phyloP scores from a whole-genome alignment of 2,797 vertebrate genomes.

The Zenarchopterus dispar region DNA sequence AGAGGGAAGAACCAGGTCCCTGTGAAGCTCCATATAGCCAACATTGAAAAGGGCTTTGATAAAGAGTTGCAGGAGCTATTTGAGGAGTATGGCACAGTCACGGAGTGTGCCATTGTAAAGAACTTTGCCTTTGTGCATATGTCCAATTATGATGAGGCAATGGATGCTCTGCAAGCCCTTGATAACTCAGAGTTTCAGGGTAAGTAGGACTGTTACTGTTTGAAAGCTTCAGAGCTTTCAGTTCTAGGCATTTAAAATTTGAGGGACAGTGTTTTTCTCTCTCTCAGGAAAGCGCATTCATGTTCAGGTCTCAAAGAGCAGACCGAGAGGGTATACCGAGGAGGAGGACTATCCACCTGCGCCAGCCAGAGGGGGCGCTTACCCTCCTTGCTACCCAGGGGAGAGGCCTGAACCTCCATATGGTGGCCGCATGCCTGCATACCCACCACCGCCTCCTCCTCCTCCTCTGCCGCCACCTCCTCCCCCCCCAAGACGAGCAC shows the following conservation, averaged over 20 bases:
- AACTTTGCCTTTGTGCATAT: conserved; percentile 88
- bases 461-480: conserved; percentile 74
- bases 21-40: conserved; percentile 84
- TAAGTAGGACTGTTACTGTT: conserved; percentile 30
- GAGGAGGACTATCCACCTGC: conserved; percentile 84
- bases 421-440: conserved; percentile 73
- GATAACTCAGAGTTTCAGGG: conserved; percentile 84
- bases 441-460: conserved; percentile 71
- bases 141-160: conserved; percentile 82
- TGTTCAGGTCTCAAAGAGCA: conserved; percentile 94
- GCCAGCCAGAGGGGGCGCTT: conserved; percentile 74
- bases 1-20: conserved; percentile 81
- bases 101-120: conserved; percentile 82
- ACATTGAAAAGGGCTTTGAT: conserved; percentile 82
- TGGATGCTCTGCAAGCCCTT: conserved; percentile 83
- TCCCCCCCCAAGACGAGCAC: conserved; percentile 70
- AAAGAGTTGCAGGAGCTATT: conserved; percentile 80
- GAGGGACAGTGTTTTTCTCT: conserved; percentile 24
- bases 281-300: conserved; percentile 91
- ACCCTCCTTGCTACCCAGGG: conserved; percentile 71
- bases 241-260: conserved; percentile 1
- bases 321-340: conserved; percentile 81
- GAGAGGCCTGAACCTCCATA: conserved; percentile 72
- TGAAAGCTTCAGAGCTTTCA: background rate
- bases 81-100: conserved; percentile 83